Percentiles rank a stretch among this genome's conserved stretches.
Evolutionary conservation across 2,888 invertebrate species (phyloP).

Genomic region (Thalpophila matura): DNA sequence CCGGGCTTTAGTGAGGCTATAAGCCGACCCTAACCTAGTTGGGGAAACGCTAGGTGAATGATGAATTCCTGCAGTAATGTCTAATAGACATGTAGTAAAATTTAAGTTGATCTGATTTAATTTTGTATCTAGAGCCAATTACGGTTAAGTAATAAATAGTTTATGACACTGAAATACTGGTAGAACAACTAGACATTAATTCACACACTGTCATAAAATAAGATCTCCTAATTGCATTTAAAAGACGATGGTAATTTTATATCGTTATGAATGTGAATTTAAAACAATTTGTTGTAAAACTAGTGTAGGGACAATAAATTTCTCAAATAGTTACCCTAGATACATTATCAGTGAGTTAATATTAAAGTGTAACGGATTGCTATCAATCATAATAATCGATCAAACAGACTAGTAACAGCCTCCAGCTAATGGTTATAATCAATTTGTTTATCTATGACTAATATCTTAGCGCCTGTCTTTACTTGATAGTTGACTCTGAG

Average conservation of each 20-base stretch:
- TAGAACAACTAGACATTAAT: background rate
- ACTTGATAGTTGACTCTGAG: constrained; percentile 32
- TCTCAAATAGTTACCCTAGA: constrained; percentile 64
- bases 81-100: constrained; percentile 11
- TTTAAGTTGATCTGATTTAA: background rate
- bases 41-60: too few species aligned
- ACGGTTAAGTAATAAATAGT: constrained; percentile 16
- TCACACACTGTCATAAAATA: background rate
- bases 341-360: constrained; percentile 64
- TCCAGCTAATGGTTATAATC: constrained; percentile 66
- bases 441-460: constrained; percentile 66
- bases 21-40: too few species aligned
- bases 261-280: constrained; percentile 19
- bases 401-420: constrained; percentile 49
- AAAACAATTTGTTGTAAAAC: constrained; percentile 31
- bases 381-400: constrained; percentile 72
- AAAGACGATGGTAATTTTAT: background rate
- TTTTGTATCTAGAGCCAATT: background rate
- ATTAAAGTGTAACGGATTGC: constrained; percentile 51
- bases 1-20: too few species aligned
- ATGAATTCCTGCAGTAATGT: background rate
- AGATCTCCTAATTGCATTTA: background rate
- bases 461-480: constrained; percentile 67
- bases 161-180: constrained; percentile 12
- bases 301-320: constrained; percentile 49